Conservation (phyloP, 2,113 vertebrate genomes). For the Megalops atlanticus region DNA sequence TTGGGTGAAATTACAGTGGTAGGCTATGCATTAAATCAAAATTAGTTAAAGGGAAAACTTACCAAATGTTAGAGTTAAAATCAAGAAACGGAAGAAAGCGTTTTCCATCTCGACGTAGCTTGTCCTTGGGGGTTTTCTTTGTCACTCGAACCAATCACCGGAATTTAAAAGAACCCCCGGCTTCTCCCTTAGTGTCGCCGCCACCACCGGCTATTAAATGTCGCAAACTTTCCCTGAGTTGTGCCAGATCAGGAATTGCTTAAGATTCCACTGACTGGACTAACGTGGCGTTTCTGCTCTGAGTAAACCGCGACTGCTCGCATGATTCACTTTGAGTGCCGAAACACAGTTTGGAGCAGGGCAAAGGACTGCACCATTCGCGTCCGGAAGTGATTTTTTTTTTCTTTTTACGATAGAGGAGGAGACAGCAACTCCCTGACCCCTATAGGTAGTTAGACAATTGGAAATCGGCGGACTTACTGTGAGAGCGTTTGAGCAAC, state of each 20-base stretch:
- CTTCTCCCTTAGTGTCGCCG: neutral
- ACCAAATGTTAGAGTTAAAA: constrained; percentile 2
- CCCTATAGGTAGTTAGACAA: neutral
- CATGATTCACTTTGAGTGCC: constrained; percentile 15
- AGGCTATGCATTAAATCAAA: neutral
- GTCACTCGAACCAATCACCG: neutral
- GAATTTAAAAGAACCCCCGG: neutral
- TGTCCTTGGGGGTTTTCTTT: neutral
- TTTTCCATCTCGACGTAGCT: neutral
- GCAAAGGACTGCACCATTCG: neutral
- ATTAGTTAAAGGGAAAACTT: neutral
- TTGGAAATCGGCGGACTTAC: neutral
- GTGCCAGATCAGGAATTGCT: neutral
- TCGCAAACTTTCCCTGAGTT: constrained; percentile 10
- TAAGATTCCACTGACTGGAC: neutral
- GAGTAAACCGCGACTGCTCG: neutral
- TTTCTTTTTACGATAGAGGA: constrained; percentile 1
- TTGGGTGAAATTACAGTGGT: neutral
- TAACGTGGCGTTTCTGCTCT: neutral
- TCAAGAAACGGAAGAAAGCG: neutral
- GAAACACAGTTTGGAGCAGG: constrained; percentile 3
- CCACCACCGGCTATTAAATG: neutral
- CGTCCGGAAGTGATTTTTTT: constrained; percentile 6
- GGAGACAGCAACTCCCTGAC: neutral
- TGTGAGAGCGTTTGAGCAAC: neutral